Evolutionary conservation across 2,113 vertebrate genomes (phyloP), one percentile per base, ranked within the genome.

Genomic region (Cynocephalus volans): DNA sequence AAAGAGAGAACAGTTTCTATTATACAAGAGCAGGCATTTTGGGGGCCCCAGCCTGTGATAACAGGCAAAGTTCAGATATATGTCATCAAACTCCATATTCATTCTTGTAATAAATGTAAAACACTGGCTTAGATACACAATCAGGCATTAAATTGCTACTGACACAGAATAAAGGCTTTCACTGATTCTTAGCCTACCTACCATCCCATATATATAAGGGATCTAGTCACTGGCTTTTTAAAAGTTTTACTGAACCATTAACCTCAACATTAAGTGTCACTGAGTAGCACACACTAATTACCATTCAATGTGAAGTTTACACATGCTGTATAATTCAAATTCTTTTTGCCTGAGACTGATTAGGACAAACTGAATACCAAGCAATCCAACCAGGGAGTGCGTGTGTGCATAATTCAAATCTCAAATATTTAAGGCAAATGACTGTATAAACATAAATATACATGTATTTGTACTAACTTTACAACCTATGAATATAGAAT

Each of bases 341-440:
- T 90, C 54, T 97, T 45, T 96, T 95, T 93, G 41, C 77, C 69
- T 19, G 13, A 87, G 83, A 85, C 75, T 76, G 62, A 93, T 75
- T 92, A 88, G 60, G 50, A 95, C 18, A 95, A 86, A 93, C 36
- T 67, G 70, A 91, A 45, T 88, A 97, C 62, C 21, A 60, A 75
- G 79, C n/a, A 82, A 86, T 64, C 28, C 81, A 90, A 69, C 69
- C 31, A 94, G 33, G 75, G 73, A 77, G 14, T 77, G 13, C 18
- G 64, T 52, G 17, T 81, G 77, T 92, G 11, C 89, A 94, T 89
- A 97, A 95, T 94, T 97, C 93, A 97, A 54, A 89, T 94, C 52
- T 91, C 96, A 97, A 95, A 96, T 73, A 95, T 83, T 94, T 92
- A 96, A 94, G 88, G 67, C 13, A 95, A 95, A 82, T 80, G 79